These are phyloP conservation scores for Halyomorpha halys DNA, from an alignment of 1,140 invertebrate genomes.

Conservation along the genomic window DNA sequence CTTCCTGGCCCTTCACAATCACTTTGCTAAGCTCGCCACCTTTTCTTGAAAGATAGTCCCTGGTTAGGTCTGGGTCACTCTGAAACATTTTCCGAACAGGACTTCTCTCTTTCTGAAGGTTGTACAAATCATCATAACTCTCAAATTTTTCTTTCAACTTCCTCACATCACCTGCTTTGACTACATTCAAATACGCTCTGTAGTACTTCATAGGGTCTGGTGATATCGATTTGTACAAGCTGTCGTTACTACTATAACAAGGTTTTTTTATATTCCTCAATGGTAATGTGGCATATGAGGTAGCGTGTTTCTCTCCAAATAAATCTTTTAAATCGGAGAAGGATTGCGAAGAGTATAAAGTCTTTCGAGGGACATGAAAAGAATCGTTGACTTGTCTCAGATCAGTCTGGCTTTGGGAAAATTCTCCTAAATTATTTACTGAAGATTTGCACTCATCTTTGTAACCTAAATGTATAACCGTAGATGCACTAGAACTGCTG, in stretches of 20 bases:
- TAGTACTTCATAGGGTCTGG: slow-evolving; percentile 57
- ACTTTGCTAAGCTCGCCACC: slow-evolving; percentile 38
- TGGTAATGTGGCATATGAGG: slow-evolving; percentile 25
- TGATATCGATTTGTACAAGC: slow-evolving; percentile 37
- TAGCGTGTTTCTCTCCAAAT: slow-evolving; percentile 49
- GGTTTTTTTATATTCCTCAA: slow-evolving; percentile 22
- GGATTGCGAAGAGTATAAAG: slow-evolving; percentile 41
- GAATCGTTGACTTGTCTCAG: neutral
- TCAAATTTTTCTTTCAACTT: slow-evolving; percentile 65
- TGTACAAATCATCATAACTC: slow-evolving; percentile 41
- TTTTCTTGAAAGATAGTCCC: slow-evolving; percentile 43
- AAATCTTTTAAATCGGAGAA: slow-evolving; percentile 64
- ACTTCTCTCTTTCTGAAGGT: slow-evolving; percentile 34
- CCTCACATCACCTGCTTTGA: slow-evolving; percentile 61
- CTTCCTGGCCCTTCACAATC: slow-evolving; percentile 42
- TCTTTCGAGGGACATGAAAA: neutral
- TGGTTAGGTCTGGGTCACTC: slow-evolving; percentile 64
- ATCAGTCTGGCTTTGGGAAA: neutral
- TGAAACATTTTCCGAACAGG: slow-evolving; percentile 46
- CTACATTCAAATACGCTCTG: slow-evolving; percentile 54
- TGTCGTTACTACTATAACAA: slow-evolving; percentile 27
- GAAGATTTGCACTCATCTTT: slow-evolving; percentile 23
- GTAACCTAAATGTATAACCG: slow-evolving; percentile 33
- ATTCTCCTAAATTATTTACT: neutral
- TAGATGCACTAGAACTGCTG: slow-evolving; percentile 33